These are phyloP conservation scores for Glyptemys insculpta DNA, from an alignment of 2,797 vertebrate genomes.

Conservation along the genomic window DNA sequence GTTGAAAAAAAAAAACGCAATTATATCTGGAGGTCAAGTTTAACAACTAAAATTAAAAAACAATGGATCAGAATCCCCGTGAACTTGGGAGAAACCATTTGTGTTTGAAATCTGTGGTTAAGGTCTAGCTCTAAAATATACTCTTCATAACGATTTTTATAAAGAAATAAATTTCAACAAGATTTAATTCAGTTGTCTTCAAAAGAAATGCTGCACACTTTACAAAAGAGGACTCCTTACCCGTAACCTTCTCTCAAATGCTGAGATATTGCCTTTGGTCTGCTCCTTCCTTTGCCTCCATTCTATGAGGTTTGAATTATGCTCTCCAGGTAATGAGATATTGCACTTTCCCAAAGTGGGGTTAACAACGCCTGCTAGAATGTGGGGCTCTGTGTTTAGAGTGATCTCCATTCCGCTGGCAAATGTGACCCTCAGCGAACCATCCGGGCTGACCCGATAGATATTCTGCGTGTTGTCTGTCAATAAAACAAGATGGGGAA, in stretches of 20 bases:
- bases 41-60: conserved; percentile 50
- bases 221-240: conserved; percentile 83
- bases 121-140: conserved; percentile 32
- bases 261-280: conserved; percentile 94
- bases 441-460: conserved; percentile 94
- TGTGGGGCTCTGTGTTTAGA: conserved; percentile 93
- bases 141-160: conserved; percentile 27
- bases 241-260: conserved; percentile 95
- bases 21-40: conserved; percentile 60
- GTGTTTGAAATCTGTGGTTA: conserved; percentile 61
- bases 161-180: conserved; percentile 40
- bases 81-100: not conserved
- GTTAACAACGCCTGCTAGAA: conserved; percentile 91
- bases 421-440: conserved; percentile 93
- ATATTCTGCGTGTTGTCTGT: conserved; percentile 89
- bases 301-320: conserved; percentile 95
- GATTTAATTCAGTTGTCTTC: conserved; percentile 40
- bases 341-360: conserved; percentile 96
- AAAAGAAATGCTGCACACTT: conserved; percentile 44
- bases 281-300: conserved; percentile 98
- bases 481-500: conserved; percentile 40
- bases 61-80: conserved; percentile 40
- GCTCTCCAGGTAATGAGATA: conserved; percentile 97
- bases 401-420: conserved; percentile 97
- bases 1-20: conserved; percentile 59